Percentiles rank a stretch among this genome's conserved stretches.
Conservation (phyloP, 1,140 invertebrate genomes). For the Caerostris darwini region DNA sequence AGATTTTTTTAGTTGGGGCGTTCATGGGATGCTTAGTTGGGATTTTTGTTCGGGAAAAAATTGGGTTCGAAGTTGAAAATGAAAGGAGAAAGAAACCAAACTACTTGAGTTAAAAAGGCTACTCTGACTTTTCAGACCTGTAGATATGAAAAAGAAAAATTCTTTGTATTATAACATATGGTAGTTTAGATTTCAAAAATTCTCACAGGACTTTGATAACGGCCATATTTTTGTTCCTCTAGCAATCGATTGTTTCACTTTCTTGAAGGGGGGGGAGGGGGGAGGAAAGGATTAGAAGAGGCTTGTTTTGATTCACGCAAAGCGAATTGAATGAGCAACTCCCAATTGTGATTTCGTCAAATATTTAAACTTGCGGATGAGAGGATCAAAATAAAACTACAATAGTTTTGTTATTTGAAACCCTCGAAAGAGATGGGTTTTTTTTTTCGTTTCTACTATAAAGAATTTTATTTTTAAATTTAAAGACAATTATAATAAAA, state of each 20-base stretch:
- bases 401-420: too few species aligned
- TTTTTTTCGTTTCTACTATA: too few species aligned
- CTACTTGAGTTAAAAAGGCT: background rate
- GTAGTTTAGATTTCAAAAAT: conserved; percentile 26
- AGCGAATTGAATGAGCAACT: too few species aligned
- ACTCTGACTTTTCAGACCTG: conserved; percentile 15
- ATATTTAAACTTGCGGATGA: too few species aligned
- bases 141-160: background rate
- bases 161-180: background rate
- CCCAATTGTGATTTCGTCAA: too few species aligned
- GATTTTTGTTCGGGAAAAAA: too few species aligned
- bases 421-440: too few species aligned
- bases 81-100: background rate
- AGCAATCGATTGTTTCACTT: background rate
- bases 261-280: background rate
- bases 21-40: too few species aligned
- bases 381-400: too few species aligned
- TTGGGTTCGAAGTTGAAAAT: background rate
- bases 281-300: background rate
- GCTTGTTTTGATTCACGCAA: background rate
- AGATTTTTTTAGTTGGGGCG: too few species aligned
- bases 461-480: too few species aligned
- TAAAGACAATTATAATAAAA: too few species aligned
- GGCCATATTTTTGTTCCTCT: background rate
- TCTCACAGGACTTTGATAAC: background rate